A percentile compares a stretch with the other conserved stretches of the same genome.
These are phyloP conservation scores for Poeciliopsis paucimaculata DNA, from an alignment of 2,797 vertebrate genomes.

Conservation along the genomic window DNA sequence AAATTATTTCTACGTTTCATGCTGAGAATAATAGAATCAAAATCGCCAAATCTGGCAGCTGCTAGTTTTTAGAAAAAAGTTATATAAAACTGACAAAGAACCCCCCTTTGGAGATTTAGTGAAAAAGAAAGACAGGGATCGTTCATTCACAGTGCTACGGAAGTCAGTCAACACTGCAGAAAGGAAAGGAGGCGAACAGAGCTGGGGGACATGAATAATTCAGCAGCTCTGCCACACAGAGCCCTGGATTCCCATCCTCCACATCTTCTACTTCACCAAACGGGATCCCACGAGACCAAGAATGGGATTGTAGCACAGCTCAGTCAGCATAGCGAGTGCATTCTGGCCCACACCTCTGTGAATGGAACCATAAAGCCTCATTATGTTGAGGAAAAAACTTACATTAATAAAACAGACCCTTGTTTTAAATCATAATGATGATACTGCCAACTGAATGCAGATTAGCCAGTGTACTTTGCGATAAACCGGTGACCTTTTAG, in stretches of 20 bases:
- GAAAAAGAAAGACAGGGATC: constrained; percentile 40
- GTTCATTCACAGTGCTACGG: constrained; percentile 49
- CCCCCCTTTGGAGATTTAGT: constrained; percentile 52
- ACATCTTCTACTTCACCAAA: constrained; percentile 67
- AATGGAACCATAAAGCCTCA: constrained; percentile 14
- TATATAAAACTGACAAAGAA: constrained; percentile 35
- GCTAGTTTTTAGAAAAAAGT: background rate
- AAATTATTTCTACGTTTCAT: constrained; percentile 5
- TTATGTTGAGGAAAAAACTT: constrained; percentile 3
- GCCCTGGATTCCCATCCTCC: constrained; percentile 72
- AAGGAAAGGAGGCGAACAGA: constrained; percentile 44
- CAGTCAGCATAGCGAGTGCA: constrained; percentile 21
- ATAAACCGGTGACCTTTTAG: background rate
- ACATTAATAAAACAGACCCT: background rate
- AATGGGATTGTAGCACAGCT: constrained; percentile 46
- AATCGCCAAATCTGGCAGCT: constrained; percentile 3
- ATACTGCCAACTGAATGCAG: background rate
- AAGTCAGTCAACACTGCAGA: constrained; percentile 62
- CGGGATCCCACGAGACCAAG: constrained; percentile 52
- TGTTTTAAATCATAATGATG: background rate
- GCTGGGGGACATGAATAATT: constrained; percentile 71
- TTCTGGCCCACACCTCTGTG: constrained; percentile 12
- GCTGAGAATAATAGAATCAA: background rate
- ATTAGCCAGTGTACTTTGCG: background rate
- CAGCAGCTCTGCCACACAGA: constrained; percentile 62